Percentiles rank a stretch among this genome's conserved stretches.
Evolutionary conservation across 2,113 vertebrate genomes (phyloP).

Genomic region (Callithrix jacchus): DNA sequence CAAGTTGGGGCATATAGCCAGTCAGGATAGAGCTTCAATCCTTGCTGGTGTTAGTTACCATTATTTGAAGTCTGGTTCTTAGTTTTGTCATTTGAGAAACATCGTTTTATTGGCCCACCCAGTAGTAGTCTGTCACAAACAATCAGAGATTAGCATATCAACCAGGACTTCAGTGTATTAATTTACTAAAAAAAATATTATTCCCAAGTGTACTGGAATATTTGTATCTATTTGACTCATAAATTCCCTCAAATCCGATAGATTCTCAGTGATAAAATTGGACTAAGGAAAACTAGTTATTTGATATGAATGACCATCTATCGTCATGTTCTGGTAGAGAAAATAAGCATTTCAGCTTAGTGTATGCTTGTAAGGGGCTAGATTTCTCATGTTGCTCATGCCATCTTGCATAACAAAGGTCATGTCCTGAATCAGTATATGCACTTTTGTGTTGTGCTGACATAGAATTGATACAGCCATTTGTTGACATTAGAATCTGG

Average conservation of each 20-base stretch:
- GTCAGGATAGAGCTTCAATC: neutral
- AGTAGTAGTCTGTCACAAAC: neutral
- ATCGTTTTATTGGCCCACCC: neutral
- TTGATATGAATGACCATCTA: neutral
- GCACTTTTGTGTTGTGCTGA: neutral
- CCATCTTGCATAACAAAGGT: neutral
- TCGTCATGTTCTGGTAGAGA: neutral
- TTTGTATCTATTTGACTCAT: conserved; percentile 14
- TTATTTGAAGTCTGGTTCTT: neutral
- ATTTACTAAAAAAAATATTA: conserved; percentile 31
- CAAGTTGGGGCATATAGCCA: neutral
- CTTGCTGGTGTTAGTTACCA: neutral
- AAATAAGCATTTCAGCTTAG: neutral
- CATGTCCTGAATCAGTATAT: neutral
- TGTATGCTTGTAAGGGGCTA: neutral
- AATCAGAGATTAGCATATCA: neutral
- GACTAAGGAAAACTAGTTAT: neutral
- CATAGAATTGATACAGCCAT: neutral
- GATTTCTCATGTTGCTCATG: neutral
- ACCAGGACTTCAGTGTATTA: neutral
- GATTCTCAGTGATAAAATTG: conserved; percentile 4
- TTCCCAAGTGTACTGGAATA: neutral
- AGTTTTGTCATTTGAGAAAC: neutral
- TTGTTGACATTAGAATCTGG: neutral
- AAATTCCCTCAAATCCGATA: conserved; percentile 22